Conservation (phyloP, 2,888 invertebrate species). For the Rhopalosiphum nymphaeae region DNA sequence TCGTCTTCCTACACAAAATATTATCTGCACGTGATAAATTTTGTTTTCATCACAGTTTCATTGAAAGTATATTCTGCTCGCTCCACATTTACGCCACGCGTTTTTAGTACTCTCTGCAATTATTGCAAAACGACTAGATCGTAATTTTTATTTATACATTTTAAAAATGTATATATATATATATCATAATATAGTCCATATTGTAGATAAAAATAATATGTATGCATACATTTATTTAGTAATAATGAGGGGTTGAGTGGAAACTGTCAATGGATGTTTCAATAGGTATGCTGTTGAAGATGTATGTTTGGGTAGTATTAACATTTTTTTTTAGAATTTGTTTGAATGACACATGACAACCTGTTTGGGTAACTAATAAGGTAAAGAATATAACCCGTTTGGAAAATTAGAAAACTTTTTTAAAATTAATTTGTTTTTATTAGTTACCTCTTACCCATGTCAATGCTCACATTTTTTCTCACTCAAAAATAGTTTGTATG, state of each 20-base stretch:
- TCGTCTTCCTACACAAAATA: background rate
- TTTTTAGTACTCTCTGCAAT: background rate
- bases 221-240: background rate
- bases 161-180: background rate
- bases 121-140: background rate
- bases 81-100: background rate
- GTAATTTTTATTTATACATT: background rate
- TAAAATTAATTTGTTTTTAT: conserved; percentile 1
- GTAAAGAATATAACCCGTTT: background rate
- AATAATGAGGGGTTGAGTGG: background rate
- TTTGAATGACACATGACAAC: conserved; percentile 16
- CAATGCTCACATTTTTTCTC: background rate
- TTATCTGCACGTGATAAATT: background rate
- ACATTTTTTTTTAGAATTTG: background rate
- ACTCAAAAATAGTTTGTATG: background rate
- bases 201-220: background rate
- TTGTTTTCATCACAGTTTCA: background rate
- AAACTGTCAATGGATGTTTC: conserved; percentile 14
- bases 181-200: background rate
- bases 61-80: background rate
- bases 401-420: background rate
- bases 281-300: background rate
- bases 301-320: conserved; percentile 1
- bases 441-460: background rate
- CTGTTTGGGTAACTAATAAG: background rate